A percentile compares a stretch with the other conserved stretches of the same genome.
phyloP scores from a whole-genome alignment of 2,888 invertebrate species.

The Drosophila siamana region DNA sequence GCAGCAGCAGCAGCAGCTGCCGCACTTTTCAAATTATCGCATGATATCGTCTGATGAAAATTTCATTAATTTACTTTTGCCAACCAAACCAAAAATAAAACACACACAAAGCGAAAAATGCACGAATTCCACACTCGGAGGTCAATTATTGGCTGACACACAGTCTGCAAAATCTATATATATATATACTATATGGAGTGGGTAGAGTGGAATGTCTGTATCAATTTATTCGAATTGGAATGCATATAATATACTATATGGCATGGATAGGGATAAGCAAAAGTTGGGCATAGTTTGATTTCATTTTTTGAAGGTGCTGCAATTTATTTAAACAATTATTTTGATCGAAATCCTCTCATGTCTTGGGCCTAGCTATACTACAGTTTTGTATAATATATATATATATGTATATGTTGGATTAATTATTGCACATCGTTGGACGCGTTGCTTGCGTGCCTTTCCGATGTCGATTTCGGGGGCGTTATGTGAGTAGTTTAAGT shows the following conservation, averaged over 20 bases:
- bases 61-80: slow-evolving; percentile 64
- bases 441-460: slow-evolving; percentile 12
- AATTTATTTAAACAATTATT: slow-evolving; percentile 63
- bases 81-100: slow-evolving; percentile 32
- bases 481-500: slow-evolving; percentile 50
- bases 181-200: not conserved
- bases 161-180: not conserved
- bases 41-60: slow-evolving; percentile 44
- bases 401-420: slow-evolving; percentile 57
- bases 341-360: slow-evolving; percentile 39
- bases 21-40: slow-evolving; percentile 48
- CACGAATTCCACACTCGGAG: slow-evolving; percentile 13
- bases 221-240: slow-evolving; percentile 1
- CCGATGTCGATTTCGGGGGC: slow-evolving; percentile 50
- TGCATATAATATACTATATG: too few species aligned
- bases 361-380: slow-evolving; percentile 45
- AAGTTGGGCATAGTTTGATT: slow-evolving; percentile 3
- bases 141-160: slow-evolving; percentile 28
- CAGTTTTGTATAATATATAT: slow-evolving; percentile 17
- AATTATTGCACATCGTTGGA: slow-evolving; percentile 35
- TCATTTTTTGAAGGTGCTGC: slow-evolving; percentile 48
- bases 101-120: slow-evolving; percentile 9
- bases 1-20: slow-evolving; percentile 32
- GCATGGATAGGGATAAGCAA: not conserved
- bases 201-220: not conserved